Evolutionary conservation across 2,888 invertebrate species (phyloP), one percentile per base, ranked within the genome.

Genomic region (Phyto melanocephala): DNA sequence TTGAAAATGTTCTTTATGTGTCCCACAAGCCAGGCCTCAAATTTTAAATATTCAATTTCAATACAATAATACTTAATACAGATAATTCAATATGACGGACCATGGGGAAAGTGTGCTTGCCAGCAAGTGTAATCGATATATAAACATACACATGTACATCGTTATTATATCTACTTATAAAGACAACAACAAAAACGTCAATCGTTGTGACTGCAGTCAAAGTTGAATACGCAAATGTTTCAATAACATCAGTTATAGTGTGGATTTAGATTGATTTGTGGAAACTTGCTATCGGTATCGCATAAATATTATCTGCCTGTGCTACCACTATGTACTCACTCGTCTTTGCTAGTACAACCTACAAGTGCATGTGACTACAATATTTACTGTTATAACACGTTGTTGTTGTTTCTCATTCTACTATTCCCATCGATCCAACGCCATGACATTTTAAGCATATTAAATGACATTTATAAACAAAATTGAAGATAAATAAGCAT

Each of bases 341-440:
- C n/a, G n/a, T 28, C 28, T 28, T 28, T 28, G 28, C n/a, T 28
- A 28, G 28, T 28, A 28, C 6, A 28, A 28, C 28, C 28, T 28
- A 3, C 6, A 28, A 3, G 28, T 37, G 56, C 35, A 47, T n/a
- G 63, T 28, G n/a, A n/a, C 6, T 68, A 81, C 67, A 47, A 77
- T 77, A 74, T 81, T 77, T 81, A 81, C 81, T 72, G 81, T 81
- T 81, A 81, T 63, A 77, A 72, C 56, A 77, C 62, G 62, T 75
- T 75, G 15, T 37, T n/a, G n/a, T 24, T 47, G 6, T 28, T 50
- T 35, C 20, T 50, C 13, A 1, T 22, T 35, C 33, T 68, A 28
- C 37, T 17, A 35, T 33, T 72, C 54, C 15, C 56, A 70, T 37
- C 6, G 11, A 54, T 13, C 47, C 24, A 37, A 47, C 68, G 54